Base-by-base conservation (phyloP, 2,113 vertebrate genomes). In the Sardina pilchardus region DNA sequence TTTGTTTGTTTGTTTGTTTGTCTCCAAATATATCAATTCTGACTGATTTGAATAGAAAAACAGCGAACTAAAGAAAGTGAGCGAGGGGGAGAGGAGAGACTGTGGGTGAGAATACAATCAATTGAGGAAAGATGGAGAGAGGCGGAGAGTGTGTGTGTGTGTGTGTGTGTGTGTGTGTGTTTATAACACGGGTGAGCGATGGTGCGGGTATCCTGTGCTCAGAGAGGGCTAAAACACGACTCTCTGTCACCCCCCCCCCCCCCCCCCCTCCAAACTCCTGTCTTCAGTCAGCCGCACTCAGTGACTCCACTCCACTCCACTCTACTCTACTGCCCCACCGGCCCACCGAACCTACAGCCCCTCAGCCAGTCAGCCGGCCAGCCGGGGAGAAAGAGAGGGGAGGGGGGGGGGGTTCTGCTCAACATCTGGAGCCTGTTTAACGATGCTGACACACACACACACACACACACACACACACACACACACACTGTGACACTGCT, bases 341-440 rank as follows among this genome's bases (percentile, higher is more conserved):
- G 63, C n/a, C 45, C 63, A 26, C 63, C n/a, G 8, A 71, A 34
- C 63, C 53, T 59, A 19, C 19, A 59, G 53, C 53, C 1, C 53
- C 21, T 24, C 53, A 59, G 53, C 53, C 21, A 50, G 48, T 16
- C 48, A 63, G 59, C 59, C 26, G n/a, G 26, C n/a, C n/a, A 30
- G 63, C n/a, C 63, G 1, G n/a, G 10, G 71, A 78, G 71, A 75
- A 26, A 71, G 63, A 34, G 26, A 34, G 26, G 26, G 63, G 10
- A 26, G 5, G 53, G 24, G 19, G 24, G 53, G 24, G 63, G 16
- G 71, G 71, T 16, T 78, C 71, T 78, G 71, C 82, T 81, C 42
- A 82, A 88, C 89, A 90, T 90, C 87, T 90, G 89, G 87, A 87
- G 82, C 81, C 85, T 87, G 89, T 90, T 90, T 87, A 81, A 87